Conservation (phyloP, 2,797 vertebrate genomes). For the Leptoclinus maculatus region DNA sequence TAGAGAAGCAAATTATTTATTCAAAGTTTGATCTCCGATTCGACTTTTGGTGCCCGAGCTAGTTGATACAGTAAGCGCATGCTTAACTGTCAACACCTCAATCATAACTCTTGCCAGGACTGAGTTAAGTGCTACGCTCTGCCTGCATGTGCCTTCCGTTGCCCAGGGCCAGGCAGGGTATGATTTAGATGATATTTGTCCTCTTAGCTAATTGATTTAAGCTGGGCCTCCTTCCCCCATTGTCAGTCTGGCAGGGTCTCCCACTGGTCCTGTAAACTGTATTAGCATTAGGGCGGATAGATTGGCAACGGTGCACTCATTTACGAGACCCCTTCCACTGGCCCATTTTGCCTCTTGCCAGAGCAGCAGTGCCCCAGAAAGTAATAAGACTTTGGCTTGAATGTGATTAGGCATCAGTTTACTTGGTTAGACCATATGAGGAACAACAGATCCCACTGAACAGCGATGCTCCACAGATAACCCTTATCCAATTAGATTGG, state of each 20-base stretch:
- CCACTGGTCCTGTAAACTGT: conserved; percentile 73
- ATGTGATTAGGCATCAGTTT: conserved; percentile 84
- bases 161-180: conserved; percentile 51
- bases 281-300: conserved; percentile 74
- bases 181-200: conserved; percentile 82
- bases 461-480: conserved; percentile 81
- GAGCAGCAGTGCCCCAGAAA: conserved; percentile 75
- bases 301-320: conserved; percentile 65
- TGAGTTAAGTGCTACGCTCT: conserved; percentile 50
- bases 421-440: conserved; percentile 82
- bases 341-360: conserved; percentile 67
- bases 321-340: conserved; percentile 62
- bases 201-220: conserved; percentile 86
- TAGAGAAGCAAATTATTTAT: conserved; percentile 25
- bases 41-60: conserved; percentile 1
- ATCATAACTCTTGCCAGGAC: conserved; percentile 49
- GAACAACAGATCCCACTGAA: conserved; percentile 79
- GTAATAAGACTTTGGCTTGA: conserved; percentile 79
- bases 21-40: conserved; percentile 14
- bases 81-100: conserved; percentile 39
- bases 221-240: conserved; percentile 68
- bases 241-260: conserved; percentile 76
- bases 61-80: conserved; percentile 20
- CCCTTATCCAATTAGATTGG: conserved; percentile 81
- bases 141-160: conserved; percentile 34